Base-by-base conservation (phyloP, 1,140 invertebrate genomes). In the Macrobrachium rosenbergii region DNA sequence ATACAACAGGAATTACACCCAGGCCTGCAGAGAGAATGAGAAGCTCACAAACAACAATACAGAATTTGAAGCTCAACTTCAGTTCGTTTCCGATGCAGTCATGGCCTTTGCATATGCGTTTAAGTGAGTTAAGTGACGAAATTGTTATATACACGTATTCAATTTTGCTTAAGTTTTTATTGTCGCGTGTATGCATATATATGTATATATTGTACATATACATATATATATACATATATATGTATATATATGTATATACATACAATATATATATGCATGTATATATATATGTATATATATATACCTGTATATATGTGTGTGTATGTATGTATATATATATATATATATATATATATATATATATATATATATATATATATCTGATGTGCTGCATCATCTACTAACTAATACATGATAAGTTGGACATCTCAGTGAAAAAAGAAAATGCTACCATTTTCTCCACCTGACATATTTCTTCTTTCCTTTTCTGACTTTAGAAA, bases 61-160 rank as follows among this genome's bases (percentile, higher is more conserved):
- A 0, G 95, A 95, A 83, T 97, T 97, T 90, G 97, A 98, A 92
- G 95, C 95, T 90, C 97, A 98, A 91, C 92, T 98, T 69, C 97
- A 98, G 92, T 98, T 98, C 91, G 97, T 98, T 37, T 96, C 96
- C 45, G 97, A 98, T 92, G 97, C 97, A 21, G 97, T 98, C 0
- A 95, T 98, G 95, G 96, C 96, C 5, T 98, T 98, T 91, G 97
- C 96, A 45, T 95, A 97, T 90, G 96, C 97, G 78, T 94, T 98
- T 89, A 94, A 94, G 96, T 97, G 93, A 93, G 92, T 90, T 64
- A 12, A 16, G 45, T 14, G 28, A 76, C 10, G 28, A n/a, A n/a
- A 2, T 14, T 12, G 0, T 12, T 23, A n/a, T 2, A 11, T 23
- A 45, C 2, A 37, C 8, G 2, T 23, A 16, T n/a, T 90, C 43